Base-by-base conservation (phyloP, 2,797 vertebrate species). In the Carapus acus region DNA sequence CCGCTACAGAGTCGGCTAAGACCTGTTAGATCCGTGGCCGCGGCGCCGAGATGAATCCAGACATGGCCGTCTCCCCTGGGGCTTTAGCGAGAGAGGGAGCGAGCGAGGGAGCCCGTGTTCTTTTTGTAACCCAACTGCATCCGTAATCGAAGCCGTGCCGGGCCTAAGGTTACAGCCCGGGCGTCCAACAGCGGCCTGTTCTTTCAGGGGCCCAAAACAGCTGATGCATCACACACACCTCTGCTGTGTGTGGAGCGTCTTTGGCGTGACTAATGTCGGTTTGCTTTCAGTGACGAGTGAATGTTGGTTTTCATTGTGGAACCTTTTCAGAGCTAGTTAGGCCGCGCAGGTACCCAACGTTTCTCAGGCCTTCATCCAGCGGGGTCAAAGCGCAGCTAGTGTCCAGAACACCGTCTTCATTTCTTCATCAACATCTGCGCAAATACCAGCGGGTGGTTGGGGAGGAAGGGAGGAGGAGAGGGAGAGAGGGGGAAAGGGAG, bases 81-180 rank as follows among this genome's bases (percentile, higher is more conserved):
- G 45, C 43, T 36, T 41, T 33, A 43, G 15, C 19, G n/a, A n/a
- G n/a, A n/a, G n/a, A n/a, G n/a, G n/a, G n/a, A n/a, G n/a, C n/a
- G n/a, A n/a, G n/a, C n/a, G n/a, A n/a, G n/a, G n/a, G 49, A 6
- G 22, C 33, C 47, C 44, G 19, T 45, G 53, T 49, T 62, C 43
- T 73, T 58, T 71, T 56, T 45, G 48, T 66, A 65, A 64, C 67
- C 31, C 36, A 65, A 52, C 54, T 57, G 69, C 37, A 43, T 56
- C 61, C 73, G 66, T 77, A 79, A 75, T 73, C 54, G 40, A 60
- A 79, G 71, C 19, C 51, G 59, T 29, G 40, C 41, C 46, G 8
- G 54, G 46, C 21, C 46, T 57, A 34, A 42, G 49, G 54, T 67
- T 69, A 55, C 70, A 55, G 58, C 31, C 34, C 52, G 40, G 23